These are phyloP conservation scores for Crossoptilon crossoptilon DNA, from an alignment of 2,797 vertebrate genomes.

Conservation along the genomic window DNA sequence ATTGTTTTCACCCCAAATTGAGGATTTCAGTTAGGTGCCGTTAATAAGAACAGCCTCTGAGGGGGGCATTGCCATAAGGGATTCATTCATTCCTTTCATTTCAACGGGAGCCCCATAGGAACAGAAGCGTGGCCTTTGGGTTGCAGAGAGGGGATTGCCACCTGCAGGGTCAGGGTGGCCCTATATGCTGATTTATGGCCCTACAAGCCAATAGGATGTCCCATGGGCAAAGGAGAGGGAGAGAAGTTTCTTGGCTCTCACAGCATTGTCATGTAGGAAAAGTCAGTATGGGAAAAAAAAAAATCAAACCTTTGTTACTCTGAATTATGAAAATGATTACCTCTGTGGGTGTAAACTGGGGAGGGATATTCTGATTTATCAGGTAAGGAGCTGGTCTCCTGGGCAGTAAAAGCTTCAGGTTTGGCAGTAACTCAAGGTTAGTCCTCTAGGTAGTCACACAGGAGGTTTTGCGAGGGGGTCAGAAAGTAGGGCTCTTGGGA, in stretches of 20 bases:
- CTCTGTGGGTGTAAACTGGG: conserved; percentile 37
- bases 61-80: background rate
- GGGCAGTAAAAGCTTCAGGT: conserved; percentile 35
- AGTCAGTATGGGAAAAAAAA: conserved; percentile 14
- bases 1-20: background rate
- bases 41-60: background rate
- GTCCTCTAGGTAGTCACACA: conserved; percentile 20
- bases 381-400: conserved; percentile 7
- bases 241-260: conserved; percentile 1
- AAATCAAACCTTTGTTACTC: conserved; percentile 28
- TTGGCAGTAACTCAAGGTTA: conserved; percentile 12
- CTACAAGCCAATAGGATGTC: background rate
- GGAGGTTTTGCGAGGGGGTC: conserved; percentile 36
- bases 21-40: background rate
- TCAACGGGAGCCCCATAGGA: background rate
- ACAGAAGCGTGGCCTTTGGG: background rate
- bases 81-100: background rate
- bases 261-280: background rate
- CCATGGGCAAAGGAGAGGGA: background rate
- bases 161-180: background rate
- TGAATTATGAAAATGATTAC: conserved; percentile 41
- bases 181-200: background rate
- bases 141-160: background rate
- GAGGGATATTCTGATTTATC: conserved; percentile 58
- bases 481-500: conserved; percentile 40